These are phyloP conservation scores for Aplochiton taeniatus DNA, from an alignment of 2,797 vertebrate genomes.

Conservation along the genomic window DNA sequence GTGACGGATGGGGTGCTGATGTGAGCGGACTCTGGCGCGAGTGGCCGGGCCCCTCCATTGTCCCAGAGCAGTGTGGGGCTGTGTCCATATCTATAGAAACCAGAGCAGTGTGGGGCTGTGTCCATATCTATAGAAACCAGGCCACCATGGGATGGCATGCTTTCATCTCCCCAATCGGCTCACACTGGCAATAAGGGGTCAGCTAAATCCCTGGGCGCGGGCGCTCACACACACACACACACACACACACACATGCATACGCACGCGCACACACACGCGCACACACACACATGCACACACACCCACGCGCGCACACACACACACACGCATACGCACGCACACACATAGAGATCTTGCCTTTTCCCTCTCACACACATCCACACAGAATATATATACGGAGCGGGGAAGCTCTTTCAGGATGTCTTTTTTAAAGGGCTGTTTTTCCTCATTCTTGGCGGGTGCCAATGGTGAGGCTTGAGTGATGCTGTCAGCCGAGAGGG, in stretches of 20 bases:
- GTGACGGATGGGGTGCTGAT: conserved; percentile 70
- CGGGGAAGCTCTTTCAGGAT: conserved; percentile 31
- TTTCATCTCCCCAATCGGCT: conserved; percentile 87
- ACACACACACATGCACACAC: background rate
- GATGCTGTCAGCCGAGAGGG: background rate
- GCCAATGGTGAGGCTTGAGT: background rate
- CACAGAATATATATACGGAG: background rate
- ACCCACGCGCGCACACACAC: background rate
- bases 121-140: conserved; percentile 89
- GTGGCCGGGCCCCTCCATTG: conserved; percentile 79
- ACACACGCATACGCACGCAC: background rate
- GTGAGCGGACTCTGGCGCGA: conserved; percentile 62
- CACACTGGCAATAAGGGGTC: conserved; percentile 79
- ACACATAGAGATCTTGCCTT: background rate
- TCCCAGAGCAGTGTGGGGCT: conserved; percentile 79
- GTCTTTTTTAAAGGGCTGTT: background rate
- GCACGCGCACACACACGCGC: conserved; percentile 15
- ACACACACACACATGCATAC: conserved; percentile 19
- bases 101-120: conserved; percentile 71
- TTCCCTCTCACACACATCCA: background rate
- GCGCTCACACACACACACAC: conserved; percentile 31
- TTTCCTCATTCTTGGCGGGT: background rate
- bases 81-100: conserved; percentile 91
- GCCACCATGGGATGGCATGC: conserved; percentile 83
- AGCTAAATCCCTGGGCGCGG: conserved; percentile 67